These are phyloP conservation scores for Pentamera pediparva DNA, from an alignment of 53 echinoderm and acorn worm species.

Conservation along the genomic window DNA sequence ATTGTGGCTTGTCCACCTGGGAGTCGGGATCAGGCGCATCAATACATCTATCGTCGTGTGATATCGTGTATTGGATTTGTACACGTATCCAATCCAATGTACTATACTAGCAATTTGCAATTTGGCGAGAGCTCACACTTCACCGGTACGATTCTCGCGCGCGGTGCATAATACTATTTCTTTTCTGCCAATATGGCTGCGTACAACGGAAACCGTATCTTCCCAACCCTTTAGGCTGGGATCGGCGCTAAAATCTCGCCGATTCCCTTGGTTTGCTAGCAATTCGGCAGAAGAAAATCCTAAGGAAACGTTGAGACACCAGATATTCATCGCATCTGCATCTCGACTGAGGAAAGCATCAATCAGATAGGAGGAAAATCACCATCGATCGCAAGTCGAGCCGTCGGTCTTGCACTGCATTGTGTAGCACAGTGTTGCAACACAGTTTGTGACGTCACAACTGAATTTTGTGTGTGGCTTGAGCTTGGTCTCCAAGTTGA, in stretches of 20 bases:
- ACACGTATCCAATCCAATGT: conserved; percentile 1
- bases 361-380: neutral
- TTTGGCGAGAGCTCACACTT: too few species aligned
- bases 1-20: too few species aligned
- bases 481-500: neutral
- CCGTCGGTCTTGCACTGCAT: conserved; percentile 7
- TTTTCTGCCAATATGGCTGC: conserved; percentile 32
- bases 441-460: conserved; percentile 33
- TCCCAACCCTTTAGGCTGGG: conserved; percentile 38
- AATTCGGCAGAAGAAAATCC: conserved; percentile 26
- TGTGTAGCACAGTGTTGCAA: conserved; percentile 1
- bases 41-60: neutral
- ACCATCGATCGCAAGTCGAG: neutral
- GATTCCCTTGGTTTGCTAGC: conserved; percentile 6
- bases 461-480: conserved; percentile 1
- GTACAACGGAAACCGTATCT: neutral
- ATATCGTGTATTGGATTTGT: neutral
- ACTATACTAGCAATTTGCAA: neutral
- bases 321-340: conserved; percentile 15
- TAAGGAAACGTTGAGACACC: conserved; percentile 12
- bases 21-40: too few species aligned
- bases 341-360: conserved; percentile 21
- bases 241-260: conserved; percentile 25
- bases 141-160: neutral
- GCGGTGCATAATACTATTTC: neutral